Evolutionary conservation across 1,140 invertebrate genomes (phyloP), one percentile per base, ranked within the genome.

Genomic region (Macrosteles quadrilineatus): DNA sequence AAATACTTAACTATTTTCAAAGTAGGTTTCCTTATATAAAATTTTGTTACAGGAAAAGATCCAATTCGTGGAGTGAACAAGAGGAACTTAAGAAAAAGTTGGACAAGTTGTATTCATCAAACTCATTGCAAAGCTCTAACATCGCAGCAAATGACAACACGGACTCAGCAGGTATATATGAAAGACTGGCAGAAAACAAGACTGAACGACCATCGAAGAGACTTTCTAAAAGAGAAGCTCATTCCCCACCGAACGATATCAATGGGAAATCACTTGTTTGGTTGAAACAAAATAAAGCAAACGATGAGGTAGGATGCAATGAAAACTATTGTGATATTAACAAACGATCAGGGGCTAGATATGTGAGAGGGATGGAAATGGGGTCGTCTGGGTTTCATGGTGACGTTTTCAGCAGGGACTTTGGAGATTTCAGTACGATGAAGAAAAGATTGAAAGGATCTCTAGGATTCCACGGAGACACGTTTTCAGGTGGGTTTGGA

Each of bases 391-490:
- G 82, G 2, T 83, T 83, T 73, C 77, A 83, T 55, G 80, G 78
- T 12, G 81, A 83, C 71, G 78, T 80, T 21, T 84, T 84, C 69
- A 79, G 77, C 67, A 73, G 80, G 67, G 79, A 80, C 14, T 82
- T 82, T 66, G 80, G 81, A n/a, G 77, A 80, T 65, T 82, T 80
- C 71, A 77, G 77, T 1, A 77, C 80, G 0, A 78, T 81, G 71
- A 78, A 79, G 76, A 68, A 32, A 64, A 57, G 67, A 23, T 79
- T 71, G 66, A 59, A 75, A 72, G 73, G 75, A 36, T 57, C 77
- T 9, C 53, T 70, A 6, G 78, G 78, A 6, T 78, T 80, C 67
- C 76, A 80, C 65, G 78, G 79, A 23, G 80, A 80, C 63, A 78
- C 78, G 0, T 79, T 81, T 62, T 71, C 59, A 12, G 74, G 75